phyloP scores from a whole-genome alignment of 1,140 invertebrate species.

The Rhizoglyphus robini region DNA sequence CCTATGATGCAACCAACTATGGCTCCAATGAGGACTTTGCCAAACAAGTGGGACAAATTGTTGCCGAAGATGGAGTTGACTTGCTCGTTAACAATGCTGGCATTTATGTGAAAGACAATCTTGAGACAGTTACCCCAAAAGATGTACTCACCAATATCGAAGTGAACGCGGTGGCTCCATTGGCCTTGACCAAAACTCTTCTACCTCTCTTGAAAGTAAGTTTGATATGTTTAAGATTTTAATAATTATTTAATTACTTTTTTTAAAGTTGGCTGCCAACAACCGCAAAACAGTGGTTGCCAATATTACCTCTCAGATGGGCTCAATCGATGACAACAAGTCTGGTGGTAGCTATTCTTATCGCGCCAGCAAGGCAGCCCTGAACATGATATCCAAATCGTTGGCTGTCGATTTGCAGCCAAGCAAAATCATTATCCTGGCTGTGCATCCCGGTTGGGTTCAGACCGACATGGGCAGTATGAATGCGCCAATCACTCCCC shows the following conservation, averaged over 20 bases:
- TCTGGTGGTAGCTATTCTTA: constrained; percentile 63
- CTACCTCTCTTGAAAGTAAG: constrained; percentile 50
- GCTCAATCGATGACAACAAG: constrained; percentile 57
- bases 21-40: constrained; percentile 19
- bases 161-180: constrained; percentile 62
- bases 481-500: constrained; percentile 55
- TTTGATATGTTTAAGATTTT: not conserved
- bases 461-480: constrained; percentile 71
- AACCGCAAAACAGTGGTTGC: constrained; percentile 53
- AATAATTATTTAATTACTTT: not conserved
- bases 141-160: constrained; percentile 53
- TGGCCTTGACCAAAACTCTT: constrained; percentile 61
- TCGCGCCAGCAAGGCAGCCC: constrained; percentile 53
- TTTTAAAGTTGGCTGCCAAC: constrained; percentile 43
- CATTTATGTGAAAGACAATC: constrained; percentile 52
- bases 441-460: constrained; percentile 79
- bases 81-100: constrained; percentile 76
- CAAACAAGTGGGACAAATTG: constrained; percentile 29
- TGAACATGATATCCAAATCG: constrained; percentile 73
- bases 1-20: constrained; percentile 24
- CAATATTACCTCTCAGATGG: constrained; percentile 67
- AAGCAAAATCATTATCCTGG: constrained; percentile 55
- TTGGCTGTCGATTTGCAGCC: constrained; percentile 63
- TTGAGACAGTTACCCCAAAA: constrained; percentile 51
- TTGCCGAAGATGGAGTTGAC: constrained; percentile 56